phyloP scores from a whole-genome alignment of 2,797 vertebrate genomes.

The Hylomyscus alleni region DNA sequence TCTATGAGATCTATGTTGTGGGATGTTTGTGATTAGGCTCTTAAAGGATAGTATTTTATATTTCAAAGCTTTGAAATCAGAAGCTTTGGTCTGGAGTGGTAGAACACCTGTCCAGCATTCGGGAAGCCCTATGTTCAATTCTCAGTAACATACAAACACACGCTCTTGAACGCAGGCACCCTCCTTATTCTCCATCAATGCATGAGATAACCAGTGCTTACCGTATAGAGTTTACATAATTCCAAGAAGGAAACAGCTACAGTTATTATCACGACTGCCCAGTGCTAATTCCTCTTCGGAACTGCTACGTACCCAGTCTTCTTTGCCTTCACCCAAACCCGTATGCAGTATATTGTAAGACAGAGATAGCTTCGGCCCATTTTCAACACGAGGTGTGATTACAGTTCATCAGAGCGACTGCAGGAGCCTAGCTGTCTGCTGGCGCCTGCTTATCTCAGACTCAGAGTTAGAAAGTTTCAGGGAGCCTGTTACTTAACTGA shows the following conservation, averaged over 20 bases:
- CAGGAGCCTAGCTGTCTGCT: neutral
- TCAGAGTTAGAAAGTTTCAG: neutral
- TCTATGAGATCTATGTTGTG: neutral
- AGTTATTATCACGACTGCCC: constrained; percentile 1
- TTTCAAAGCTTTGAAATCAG: constrained; percentile 34
- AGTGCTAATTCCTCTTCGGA: neutral
- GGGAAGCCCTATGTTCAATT: neutral
- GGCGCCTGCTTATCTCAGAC: neutral
- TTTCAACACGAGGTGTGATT: neutral
- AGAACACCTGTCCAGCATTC: neutral
- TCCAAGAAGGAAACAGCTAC: neutral
- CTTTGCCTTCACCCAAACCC: neutral
- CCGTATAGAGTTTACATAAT: neutral
- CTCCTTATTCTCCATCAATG: neutral
- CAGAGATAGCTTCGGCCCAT: neutral
- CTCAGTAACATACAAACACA: neutral
- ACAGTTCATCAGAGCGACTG: neutral
- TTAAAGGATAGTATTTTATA: neutral
- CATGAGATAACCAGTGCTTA: neutral
- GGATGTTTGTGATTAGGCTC: neutral
- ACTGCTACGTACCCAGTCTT: neutral
- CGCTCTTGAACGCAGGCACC: neutral
- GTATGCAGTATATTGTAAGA: neutral
- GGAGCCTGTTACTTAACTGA: neutral
- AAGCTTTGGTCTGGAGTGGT: neutral